Evolutionary conservation across 1,140 invertebrate genomes (phyloP).

Genomic region (Muscidifurax raptorellus): DNA sequence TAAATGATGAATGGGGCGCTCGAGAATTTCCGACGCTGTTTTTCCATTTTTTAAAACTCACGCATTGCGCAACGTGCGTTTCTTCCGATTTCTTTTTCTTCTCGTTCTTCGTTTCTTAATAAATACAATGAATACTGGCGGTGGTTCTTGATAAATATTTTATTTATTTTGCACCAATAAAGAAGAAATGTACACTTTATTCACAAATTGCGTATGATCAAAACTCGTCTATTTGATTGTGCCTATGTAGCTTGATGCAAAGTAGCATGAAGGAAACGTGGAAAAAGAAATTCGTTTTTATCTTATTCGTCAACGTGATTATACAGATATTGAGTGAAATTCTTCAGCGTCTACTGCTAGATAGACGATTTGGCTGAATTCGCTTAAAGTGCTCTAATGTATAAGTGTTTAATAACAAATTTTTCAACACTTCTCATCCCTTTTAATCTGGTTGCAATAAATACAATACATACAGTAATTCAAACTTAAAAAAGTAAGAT

Average conservation of each 20-base stretch:
- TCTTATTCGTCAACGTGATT: neutral
- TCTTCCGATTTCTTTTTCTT: neutral
- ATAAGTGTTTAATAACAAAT: slow-evolving; percentile 34
- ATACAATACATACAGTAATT: slow-evolving; percentile 29
- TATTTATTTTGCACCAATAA: slow-evolving; percentile 31
- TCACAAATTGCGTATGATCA: neutral
- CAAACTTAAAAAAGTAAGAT: slow-evolving; percentile 4
- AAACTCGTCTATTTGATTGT: neutral
- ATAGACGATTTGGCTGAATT: neutral
- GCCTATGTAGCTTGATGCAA: neutral
- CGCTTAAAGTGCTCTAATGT: neutral
- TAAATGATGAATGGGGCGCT: slow-evolving; percentile 40
- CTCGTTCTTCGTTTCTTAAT: slow-evolving; percentile 3
- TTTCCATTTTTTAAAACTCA: neutral
- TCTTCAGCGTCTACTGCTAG: neutral
- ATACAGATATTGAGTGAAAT: neutral
- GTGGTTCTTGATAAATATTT: slow-evolving; percentile 26
- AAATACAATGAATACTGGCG: neutral
- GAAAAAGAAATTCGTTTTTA: neutral
- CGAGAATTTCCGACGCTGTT: neutral
- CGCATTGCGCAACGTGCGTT: neutral
- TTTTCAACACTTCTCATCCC: neutral
- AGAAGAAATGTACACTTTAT: slow-evolving; percentile 42
- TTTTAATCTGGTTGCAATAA: slow-evolving; percentile 11
- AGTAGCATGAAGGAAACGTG: neutral